Evolutionary conservation across 2,888 invertebrate species (phyloP).

Genomic region (Smittia sp.): DNA sequence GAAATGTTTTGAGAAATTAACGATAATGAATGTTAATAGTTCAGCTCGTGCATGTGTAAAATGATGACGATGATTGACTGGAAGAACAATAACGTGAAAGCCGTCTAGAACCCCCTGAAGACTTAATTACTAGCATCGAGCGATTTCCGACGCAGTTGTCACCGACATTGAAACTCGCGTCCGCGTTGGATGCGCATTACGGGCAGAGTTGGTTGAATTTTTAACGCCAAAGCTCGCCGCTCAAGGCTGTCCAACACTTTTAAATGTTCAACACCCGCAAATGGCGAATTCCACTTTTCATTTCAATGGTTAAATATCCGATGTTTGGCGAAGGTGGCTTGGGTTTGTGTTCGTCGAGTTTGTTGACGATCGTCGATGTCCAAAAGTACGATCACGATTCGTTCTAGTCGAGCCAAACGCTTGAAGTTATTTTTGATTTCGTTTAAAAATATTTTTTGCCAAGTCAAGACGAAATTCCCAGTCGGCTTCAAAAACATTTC

Average conservation of each 20-base stretch:
- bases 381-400: not conserved
- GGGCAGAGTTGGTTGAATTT: not conserved
- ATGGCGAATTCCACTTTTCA: constrained; percentile 14
- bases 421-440: not conserved
- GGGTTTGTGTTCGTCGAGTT: not conserved
- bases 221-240: not conserved
- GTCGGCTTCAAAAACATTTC: not conserved
- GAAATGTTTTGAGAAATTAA: not conserved
- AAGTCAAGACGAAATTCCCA: too few species aligned
- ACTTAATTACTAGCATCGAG: not conserved
- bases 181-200: constrained; percentile 12
- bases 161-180: not conserved
- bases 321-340: not conserved
- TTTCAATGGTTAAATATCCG: not conserved
- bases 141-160: not conserved
- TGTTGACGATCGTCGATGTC: not conserved
- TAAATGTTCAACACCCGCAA: not conserved
- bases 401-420: not conserved
- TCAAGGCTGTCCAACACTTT: constrained; percentile 6
- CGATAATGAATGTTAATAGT: not conserved
- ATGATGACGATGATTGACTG: not conserved
- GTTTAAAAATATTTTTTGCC: not conserved
- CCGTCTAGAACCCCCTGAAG: not conserved
- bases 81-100: not conserved
- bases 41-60: not conserved